A percentile compares a stretch with the other conserved stretches of the same genome.
phyloP scores from a whole-genome alignment of 2,888 invertebrate genomes.

The Parnassius mnemosyne region DNA sequence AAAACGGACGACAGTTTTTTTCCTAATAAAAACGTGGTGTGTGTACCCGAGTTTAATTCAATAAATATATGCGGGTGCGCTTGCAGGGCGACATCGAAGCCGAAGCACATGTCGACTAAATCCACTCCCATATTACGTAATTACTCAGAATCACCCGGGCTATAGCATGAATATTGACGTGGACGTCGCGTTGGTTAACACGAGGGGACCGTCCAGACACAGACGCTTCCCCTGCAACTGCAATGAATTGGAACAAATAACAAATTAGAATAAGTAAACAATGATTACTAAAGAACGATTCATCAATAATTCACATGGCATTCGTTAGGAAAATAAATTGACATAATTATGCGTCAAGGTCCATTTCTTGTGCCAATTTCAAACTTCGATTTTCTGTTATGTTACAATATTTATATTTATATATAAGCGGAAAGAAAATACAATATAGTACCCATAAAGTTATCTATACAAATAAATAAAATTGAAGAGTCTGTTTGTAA shows the following conservation, averaged over 20 bases:
- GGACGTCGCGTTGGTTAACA: conserved; percentile 7
- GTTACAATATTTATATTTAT: too few relatives aligned
- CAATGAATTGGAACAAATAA: conserved; percentile 34
- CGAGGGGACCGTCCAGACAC: conserved; percentile 25
- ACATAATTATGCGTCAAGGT: too few relatives aligned
- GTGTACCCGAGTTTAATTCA: conserved; percentile 58
- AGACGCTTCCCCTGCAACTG: conserved; percentile 30
- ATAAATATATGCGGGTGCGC: conserved; percentile 73
- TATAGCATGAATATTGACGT: conserved; percentile 30
- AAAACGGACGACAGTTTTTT: conserved; percentile 56
- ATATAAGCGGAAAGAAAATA: too few relatives aligned
- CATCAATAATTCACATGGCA: conserved; percentile 28
- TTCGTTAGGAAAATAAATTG: conserved; percentile 3
- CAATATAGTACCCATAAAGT: too few relatives aligned
- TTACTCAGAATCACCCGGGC: conserved; percentile 63
- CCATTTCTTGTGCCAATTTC: too few relatives aligned
- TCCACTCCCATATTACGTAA: conserved; percentile 55
- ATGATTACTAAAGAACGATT: conserved; percentile 33
- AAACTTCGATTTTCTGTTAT: too few relatives aligned
- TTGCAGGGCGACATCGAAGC: conserved; percentile 40
- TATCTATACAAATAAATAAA: too few relatives aligned
- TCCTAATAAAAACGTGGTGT: conserved; percentile 43
- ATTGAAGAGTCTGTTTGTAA: too few relatives aligned
- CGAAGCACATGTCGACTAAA: conserved; percentile 33
- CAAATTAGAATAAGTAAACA: conserved; percentile 34